A percentile compares a stretch with the other conserved stretches of the same genome.
These are phyloP conservation scores for Budorcas taxicolor DNA, from an alignment of 2,113 vertebrate genomes.

Conservation along the genomic window DNA sequence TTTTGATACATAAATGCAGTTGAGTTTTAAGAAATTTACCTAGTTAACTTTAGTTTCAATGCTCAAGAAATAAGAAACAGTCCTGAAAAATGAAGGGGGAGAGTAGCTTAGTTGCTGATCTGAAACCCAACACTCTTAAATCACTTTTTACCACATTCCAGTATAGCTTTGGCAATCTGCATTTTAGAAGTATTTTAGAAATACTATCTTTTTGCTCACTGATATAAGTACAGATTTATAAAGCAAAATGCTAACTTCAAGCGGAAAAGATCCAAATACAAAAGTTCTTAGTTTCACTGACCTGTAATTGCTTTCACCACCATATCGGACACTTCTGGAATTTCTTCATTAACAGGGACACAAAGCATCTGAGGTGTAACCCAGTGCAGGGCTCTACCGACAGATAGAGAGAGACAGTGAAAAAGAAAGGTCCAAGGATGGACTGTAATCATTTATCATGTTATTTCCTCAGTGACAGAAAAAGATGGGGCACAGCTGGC, in stretches of 20 bases:
- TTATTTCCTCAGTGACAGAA: neutral
- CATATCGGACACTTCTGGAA: constrained; percentile 94
- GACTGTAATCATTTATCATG: neutral
- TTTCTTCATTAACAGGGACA: constrained; percentile 95
- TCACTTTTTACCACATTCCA: neutral
- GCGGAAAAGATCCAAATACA: neutral
- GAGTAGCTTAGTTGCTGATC: neutral
- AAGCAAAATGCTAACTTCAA: neutral
- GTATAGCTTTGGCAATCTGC: neutral
- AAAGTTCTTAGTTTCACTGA: constrained; percentile 69
- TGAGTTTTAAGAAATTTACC: neutral
- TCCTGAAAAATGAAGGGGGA: neutral
- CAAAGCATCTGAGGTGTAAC: constrained; percentile 96
- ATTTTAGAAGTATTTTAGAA: neutral
- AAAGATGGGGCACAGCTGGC: neutral
- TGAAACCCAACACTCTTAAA: neutral
- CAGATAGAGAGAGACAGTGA: neutral
- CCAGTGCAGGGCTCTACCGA: constrained; percentile 91
- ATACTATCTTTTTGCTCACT: neutral
- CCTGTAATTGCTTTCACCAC: constrained; percentile 98
- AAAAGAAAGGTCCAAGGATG: neutral
- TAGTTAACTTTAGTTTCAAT: neutral
- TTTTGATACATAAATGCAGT: neutral
- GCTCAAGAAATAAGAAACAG: neutral
- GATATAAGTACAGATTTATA: neutral